phyloP scores from a whole-genome alignment of 2,797 vertebrate species.

The Pygocentrus nattereri region DNA sequence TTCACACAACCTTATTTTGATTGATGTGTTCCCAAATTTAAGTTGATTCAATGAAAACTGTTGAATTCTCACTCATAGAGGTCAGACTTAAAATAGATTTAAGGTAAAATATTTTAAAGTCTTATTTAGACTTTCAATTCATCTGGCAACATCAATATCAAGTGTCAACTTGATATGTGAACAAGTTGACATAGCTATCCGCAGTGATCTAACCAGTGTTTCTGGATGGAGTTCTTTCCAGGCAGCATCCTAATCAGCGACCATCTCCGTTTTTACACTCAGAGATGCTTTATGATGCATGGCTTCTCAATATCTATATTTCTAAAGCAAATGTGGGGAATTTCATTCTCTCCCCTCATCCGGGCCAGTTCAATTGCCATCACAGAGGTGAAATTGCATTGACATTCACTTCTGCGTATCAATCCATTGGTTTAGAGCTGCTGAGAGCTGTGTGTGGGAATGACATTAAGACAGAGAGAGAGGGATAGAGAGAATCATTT shows the following conservation, averaged over 20 bases:
- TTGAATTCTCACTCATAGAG: neutral
- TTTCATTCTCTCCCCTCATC: conserved; percentile 24
- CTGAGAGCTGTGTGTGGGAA: conserved; percentile 11
- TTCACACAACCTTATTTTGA: neutral
- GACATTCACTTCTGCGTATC: conserved; percentile 51
- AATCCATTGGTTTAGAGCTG: conserved; percentile 37
- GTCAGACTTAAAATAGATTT: too few species aligned
- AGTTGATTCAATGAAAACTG: conserved; percentile 5
- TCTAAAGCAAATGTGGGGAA: conserved; percentile 24
- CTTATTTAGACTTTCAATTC: neutral
- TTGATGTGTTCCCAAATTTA: neutral
- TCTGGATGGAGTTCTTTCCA: conserved; percentile 24
- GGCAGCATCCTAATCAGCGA: conserved; percentile 42
- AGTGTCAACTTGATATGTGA: neutral
- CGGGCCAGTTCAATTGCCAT: conserved; percentile 45
- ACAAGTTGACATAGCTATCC: conserved; percentile 3
- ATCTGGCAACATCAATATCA: neutral
- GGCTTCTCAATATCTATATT: conserved; percentile 31
- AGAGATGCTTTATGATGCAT: conserved; percentile 23
- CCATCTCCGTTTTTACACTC: neutral
- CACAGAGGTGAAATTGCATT: conserved; percentile 53
- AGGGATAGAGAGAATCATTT: conserved; percentile 43
- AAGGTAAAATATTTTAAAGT: neutral
- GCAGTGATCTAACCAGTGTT: neutral
- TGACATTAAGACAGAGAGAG: conserved; percentile 41